These are phyloP conservation scores for Sturmia bella DNA, from an alignment of 2,888 invertebrate species.

Conservation along the genomic window DNA sequence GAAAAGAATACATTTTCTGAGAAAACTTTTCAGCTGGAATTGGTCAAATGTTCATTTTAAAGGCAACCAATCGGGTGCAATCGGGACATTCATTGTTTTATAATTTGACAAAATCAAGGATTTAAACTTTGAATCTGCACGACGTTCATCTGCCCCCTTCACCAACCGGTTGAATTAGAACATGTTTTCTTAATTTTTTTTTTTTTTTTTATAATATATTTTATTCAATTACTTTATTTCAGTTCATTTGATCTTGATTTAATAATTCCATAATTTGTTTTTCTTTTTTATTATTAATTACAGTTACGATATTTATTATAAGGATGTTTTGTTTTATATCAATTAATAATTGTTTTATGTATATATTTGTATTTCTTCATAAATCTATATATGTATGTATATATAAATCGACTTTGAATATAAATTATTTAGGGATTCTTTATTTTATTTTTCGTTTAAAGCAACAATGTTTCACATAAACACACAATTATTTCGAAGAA, in stretches of 20 bases:
- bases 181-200: too few relatives aligned
- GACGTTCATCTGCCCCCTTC: not conserved
- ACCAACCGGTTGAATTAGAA: not conserved
- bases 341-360: constrained; percentile 44
- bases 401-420: constrained; percentile 58
- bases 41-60: too few relatives aligned
- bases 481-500: constrained; percentile 68
- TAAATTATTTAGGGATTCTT: constrained; percentile 53
- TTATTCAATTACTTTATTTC: constrained; percentile 70
- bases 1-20: too few relatives aligned
- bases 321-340: constrained; percentile 60
- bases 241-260: constrained; percentile 73
- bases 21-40: too few relatives aligned
- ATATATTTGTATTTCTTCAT: constrained; percentile 52
- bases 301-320: constrained; percentile 71
- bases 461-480: constrained; percentile 70
- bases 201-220: constrained; percentile 59
- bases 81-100: too few relatives aligned
- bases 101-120: too few relatives aligned
- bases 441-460: constrained; percentile 52
- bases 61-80: too few relatives aligned
- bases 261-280: constrained; percentile 71
- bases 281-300: constrained; percentile 70
- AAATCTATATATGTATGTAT: not conserved
- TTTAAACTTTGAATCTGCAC: too few relatives aligned